phyloP scores from a whole-genome alignment of 2,888 invertebrate species.

The Endomychus coccineus region DNA sequence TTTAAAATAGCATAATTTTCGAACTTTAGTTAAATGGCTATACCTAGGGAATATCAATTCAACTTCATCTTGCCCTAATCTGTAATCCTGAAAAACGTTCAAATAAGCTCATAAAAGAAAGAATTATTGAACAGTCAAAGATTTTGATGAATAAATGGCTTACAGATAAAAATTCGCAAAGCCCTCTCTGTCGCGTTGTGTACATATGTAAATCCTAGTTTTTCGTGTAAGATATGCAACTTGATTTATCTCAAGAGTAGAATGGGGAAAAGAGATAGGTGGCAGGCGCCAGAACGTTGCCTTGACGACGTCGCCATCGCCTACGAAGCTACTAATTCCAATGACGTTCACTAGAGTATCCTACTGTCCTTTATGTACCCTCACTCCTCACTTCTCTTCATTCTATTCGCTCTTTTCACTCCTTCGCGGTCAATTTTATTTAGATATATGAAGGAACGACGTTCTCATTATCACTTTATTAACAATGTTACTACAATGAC shows the following conservation, averaged over 20 bases:
- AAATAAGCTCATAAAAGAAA: no score
- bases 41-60: no score
- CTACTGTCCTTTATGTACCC: conserved; percentile 12
- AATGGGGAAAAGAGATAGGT: conserved; percentile 36
- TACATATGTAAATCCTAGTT: conserved; percentile 30
- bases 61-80: no score
- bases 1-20: no score
- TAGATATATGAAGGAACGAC: conserved; percentile 15
- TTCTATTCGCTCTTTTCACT: conserved; percentile 18
- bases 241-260: conserved; percentile 31
- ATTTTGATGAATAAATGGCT: no score
- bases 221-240: conserved; percentile 29
- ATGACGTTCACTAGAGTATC: conserved; percentile 10
- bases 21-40: no score
- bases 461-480: conserved; percentile 2
- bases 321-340: conserved; percentile 14
- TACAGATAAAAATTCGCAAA: no score
- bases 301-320: conserved; percentile 35
- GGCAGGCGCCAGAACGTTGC: conserved; percentile 38
- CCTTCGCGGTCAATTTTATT: conserved; percentile 21
- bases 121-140: no score
- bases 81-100: no score
- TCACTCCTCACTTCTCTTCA: conserved; percentile 8
- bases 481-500: no score
- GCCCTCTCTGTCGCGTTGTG: conserved; percentile 16